Conservation (phyloP, 1,140 invertebrate genomes). For the Drosophila takahashii region DNA sequence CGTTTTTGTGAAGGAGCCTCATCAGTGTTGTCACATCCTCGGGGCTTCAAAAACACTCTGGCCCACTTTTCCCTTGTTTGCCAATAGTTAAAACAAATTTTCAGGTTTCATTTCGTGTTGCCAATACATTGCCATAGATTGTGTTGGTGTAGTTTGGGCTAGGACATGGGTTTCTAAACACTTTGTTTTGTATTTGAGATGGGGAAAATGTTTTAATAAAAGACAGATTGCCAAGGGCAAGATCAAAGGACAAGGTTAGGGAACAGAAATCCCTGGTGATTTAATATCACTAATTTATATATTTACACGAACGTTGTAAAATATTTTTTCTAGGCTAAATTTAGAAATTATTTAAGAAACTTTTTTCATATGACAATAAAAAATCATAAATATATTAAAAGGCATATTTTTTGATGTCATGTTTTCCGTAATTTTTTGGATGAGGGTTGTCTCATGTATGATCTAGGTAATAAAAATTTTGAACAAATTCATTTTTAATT, state of each 20-base stretch:
- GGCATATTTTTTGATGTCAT: too few species aligned
- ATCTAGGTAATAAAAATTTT: too few species aligned
- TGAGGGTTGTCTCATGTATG: too few species aligned
- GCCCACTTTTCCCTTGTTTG: constrained; percentile 29
- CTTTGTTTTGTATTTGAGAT: not conserved
- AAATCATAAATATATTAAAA: too few species aligned
- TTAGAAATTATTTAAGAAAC: too few species aligned
- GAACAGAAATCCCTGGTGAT: not conserved
- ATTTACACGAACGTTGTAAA: not conserved
- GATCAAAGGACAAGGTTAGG: not conserved
- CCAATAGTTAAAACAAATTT: constrained; percentile 68
- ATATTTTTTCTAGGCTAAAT: not conserved
- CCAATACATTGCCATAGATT: not conserved
- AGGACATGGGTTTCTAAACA: not conserved
- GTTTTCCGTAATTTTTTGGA: too few species aligned
- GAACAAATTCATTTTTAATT: too few species aligned
- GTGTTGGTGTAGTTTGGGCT: not conserved
- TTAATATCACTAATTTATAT: not conserved
- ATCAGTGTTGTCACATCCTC: constrained; percentile 14
- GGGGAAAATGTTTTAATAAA: not conserved
- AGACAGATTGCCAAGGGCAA: not conserved
- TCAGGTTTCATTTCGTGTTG: constrained; percentile 48
- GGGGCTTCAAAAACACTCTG: not conserved
- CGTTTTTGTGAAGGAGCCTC: constrained; percentile 26
- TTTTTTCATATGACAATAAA: too few species aligned